Conservation (phyloP, 2,888 invertebrate species). For the Plemyria rubiginata region DNA sequence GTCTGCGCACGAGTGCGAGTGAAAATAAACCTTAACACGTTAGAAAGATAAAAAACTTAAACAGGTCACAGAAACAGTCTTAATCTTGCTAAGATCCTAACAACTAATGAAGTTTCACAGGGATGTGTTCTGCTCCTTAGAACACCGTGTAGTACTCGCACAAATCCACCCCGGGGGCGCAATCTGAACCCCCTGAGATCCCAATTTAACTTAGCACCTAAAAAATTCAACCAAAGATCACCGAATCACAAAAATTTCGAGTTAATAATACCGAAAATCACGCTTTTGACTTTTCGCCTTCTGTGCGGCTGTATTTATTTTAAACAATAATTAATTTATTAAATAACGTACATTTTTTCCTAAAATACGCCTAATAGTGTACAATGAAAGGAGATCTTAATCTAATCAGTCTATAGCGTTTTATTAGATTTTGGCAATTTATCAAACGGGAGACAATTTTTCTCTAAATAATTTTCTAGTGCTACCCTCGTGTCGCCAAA, state of each 20-base stretch:
- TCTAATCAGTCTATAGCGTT: slow-evolving; percentile 85
- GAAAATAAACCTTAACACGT: slow-evolving; percentile 71
- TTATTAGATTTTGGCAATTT: slow-evolving; percentile 79
- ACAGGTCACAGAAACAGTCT: slow-evolving; percentile 86
- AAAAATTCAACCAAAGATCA: slow-evolving; percentile 67
- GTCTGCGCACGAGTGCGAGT: slow-evolving; percentile 55
- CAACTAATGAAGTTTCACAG: slow-evolving; percentile 81
- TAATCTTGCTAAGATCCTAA: slow-evolving; percentile 83
- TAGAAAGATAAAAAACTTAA: slow-evolving; percentile 82
- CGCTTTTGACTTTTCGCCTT: slow-evolving; percentile 69
- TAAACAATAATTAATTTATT: slow-evolving; percentile 75
- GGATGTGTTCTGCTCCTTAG: slow-evolving; percentile 84
- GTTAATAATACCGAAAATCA: slow-evolving; percentile 66
- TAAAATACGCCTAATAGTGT: slow-evolving; percentile 84
- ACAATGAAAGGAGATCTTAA: slow-evolving; percentile 81
- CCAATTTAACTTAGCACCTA: slow-evolving; percentile 74
- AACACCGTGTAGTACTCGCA: slow-evolving; percentile 79
- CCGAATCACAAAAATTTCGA: slow-evolving; percentile 75
- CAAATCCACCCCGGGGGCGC: slow-evolving; percentile 58
- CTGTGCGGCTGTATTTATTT: slow-evolving; percentile 53
- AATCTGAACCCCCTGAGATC: slow-evolving; percentile 64
- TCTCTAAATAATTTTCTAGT: slow-evolving; percentile 71
- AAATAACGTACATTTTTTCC: slow-evolving; percentile 77
- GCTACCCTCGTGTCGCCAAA: slow-evolving; percentile 62
- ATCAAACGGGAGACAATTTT: slow-evolving; percentile 60